Evolutionary conservation across 1,140 invertebrate species (phyloP).

Genomic region (Drosophila lowei): DNA sequence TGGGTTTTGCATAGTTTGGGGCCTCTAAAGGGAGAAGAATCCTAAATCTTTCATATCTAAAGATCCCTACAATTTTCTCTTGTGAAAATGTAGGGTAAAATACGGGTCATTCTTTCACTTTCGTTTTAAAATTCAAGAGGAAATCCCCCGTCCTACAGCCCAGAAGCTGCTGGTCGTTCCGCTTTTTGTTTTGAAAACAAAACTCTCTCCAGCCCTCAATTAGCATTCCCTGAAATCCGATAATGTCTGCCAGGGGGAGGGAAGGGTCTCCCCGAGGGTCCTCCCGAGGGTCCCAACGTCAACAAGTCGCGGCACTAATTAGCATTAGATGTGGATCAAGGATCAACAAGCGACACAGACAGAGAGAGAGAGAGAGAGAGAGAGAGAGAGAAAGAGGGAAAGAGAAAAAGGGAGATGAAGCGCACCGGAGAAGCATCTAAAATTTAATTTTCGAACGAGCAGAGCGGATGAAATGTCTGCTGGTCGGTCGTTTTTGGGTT

Average conservation of each 20-base stretch:
- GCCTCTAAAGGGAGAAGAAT: constrained; percentile 10
- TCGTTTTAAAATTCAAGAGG: no score
- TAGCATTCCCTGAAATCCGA: constrained; percentile 39
- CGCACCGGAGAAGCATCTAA: constrained; percentile 25
- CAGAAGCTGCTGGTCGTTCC: constrained; percentile 24
- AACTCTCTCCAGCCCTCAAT: constrained; percentile 32
- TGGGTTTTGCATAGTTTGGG: constrained; percentile 30
- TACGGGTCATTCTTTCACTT: no score
- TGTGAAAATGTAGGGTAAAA: no score
- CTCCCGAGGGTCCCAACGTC: constrained; percentile 33
- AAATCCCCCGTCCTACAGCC: no score
- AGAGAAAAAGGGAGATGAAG: no score
- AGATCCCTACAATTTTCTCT: no score
- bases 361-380: no score
- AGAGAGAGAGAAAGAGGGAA: no score
- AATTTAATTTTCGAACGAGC: constrained; percentile 36
- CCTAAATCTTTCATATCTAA: not conserved
- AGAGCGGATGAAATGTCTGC: constrained; percentile 32
- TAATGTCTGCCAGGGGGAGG: constrained; percentile 14
- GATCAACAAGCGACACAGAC: constrained; percentile 31
- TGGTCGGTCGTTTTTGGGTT: constrained; percentile 17
- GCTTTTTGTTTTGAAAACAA: constrained; percentile 32
- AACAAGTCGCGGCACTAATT: constrained; percentile 42
- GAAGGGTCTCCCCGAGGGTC: constrained; percentile 17
- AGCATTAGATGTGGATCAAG: constrained; percentile 49